These are phyloP conservation scores for Puntigrus tetrazona DNA, from an alignment of 2,113 vertebrate genomes.

Conservation along the genomic window DNA sequence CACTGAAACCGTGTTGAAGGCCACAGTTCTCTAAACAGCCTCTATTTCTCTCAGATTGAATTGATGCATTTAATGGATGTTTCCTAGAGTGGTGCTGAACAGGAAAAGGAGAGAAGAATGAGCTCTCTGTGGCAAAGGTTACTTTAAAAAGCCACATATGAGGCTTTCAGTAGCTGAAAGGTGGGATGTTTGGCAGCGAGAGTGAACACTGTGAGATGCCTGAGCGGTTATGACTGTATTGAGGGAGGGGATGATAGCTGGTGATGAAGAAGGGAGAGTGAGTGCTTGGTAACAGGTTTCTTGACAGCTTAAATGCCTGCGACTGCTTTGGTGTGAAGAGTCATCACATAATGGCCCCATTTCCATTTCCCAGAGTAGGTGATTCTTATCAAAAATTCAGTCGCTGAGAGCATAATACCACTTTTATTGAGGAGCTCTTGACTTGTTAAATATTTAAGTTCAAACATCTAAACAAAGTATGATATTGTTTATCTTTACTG, in stretches of 20 bases:
- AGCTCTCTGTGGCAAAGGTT: constrained; percentile 13
- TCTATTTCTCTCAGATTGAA: constrained; percentile 37
- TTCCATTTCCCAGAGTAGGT: constrained; percentile 7
- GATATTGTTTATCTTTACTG: background rate
- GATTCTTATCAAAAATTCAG: constrained; percentile 6
- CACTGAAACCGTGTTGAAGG: constrained; percentile 15
- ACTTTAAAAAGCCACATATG: constrained; percentile 34
- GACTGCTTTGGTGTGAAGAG: background rate
- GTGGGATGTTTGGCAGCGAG: constrained; percentile 10
- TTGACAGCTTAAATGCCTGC: constrained; percentile 24
- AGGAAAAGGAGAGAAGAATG: constrained; percentile 28
- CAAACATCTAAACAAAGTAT: background rate
- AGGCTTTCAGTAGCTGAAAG: constrained; percentile 34
- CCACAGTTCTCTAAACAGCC: constrained; percentile 11
- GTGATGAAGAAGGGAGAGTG: constrained; percentile 20
- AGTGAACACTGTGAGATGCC: constrained; percentile 19
- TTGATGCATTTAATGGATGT: constrained; percentile 43
- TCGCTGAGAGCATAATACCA: constrained; percentile 10
- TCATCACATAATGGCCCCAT: background rate
- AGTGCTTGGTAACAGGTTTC: background rate
- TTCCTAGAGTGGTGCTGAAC: constrained; percentile 20
- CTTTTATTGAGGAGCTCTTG: constrained; percentile 31
- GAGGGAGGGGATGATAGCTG: constrained; percentile 26
- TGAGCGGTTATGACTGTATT: constrained; percentile 5
- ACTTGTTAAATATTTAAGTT: background rate